Base-by-base conservation (phyloP, 2,888 invertebrate species). In the Oscheius sp. region DNA sequence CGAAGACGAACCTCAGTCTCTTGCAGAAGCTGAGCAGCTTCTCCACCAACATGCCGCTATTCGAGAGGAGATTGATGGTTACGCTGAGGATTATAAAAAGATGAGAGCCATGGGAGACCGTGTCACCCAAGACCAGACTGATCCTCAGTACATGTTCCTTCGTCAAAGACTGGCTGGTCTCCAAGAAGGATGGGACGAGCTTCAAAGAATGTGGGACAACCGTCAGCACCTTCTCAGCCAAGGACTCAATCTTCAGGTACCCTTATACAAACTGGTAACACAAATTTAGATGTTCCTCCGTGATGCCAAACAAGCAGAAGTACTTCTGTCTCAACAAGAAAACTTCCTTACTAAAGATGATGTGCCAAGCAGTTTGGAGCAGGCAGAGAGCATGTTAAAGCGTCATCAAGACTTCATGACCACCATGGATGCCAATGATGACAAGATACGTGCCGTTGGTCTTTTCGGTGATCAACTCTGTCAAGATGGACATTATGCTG, bases 121-220 rank as follows among this genome's bases (percentile, higher is more conserved):
- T 84, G 91, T 96, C 80, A 95, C 95, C 91, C 92, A 69, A 91
- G 94, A 78, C 49, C 77, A 87, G 92, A 94, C 88, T 56, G 98
- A 99, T 89, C 95, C 97, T 47, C 98, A 99, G 88, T 98, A 99
- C 89, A 97, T 99, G 97, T 99, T 99, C 93, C 89, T 99, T 84
- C 91, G 97, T 73, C 96, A 89, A 89, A 91, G 99, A 50, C 90
- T 99, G 80, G 96, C 95, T 90, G 98, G 97, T 0, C 89, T 99
- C 64, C 94, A 96, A 87, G 95, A 96, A 88, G 98, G 98, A 68
- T 99, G 98, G 98, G 94, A 94, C 75, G 98, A 98, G 87, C 89
- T 99, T 71, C 94, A 96, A 86, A 94, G 97, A 89, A 99, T 99
- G 98, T 99, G 98, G 97, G 96, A 95, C 88, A 97, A 96, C 89